Conservation (phyloP, 1,140 invertebrate species). For the Dysdera silvatica region DNA sequence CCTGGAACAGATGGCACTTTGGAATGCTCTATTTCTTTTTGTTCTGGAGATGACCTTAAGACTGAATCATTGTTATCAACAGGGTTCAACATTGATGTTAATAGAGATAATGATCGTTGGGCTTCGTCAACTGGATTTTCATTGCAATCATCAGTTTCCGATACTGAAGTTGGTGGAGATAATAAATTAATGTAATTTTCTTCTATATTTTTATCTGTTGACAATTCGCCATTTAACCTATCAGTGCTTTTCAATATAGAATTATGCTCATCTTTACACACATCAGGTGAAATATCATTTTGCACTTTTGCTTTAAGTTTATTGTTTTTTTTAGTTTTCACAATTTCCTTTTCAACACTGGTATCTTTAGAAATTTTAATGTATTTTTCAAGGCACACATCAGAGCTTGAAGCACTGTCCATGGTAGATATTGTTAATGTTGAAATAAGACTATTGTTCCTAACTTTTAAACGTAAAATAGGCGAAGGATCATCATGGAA, state of each 20-base stretch:
- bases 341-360: constrained; percentile 6
- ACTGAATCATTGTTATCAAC: neutral
- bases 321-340: constrained; percentile 5
- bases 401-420: constrained; percentile 28
- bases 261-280: neutral
- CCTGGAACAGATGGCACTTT: neutral
- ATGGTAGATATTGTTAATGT: constrained; percentile 15
- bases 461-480: constrained; percentile 16
- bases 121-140: neutral
- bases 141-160: neutral
- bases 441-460: constrained; percentile 20
- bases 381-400: constrained; percentile 29
- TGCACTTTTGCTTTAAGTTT: constrained; percentile 14
- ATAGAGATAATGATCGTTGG: neutral
- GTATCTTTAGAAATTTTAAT: constrained; percentile 17
- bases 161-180: constrained; percentile 22
- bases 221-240: neutral
- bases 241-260: neutral
- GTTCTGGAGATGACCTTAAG: neutral
- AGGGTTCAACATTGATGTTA: neutral
- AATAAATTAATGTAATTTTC: constrained; percentile 10
- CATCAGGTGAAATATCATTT: constrained; percentile 9
- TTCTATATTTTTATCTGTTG: constrained; percentile 11
- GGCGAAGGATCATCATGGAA: constrained; percentile 15
- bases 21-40: neutral